Base-by-base conservation (phyloP, 2,888 invertebrate genomes). In the Plusia festucae region DNA sequence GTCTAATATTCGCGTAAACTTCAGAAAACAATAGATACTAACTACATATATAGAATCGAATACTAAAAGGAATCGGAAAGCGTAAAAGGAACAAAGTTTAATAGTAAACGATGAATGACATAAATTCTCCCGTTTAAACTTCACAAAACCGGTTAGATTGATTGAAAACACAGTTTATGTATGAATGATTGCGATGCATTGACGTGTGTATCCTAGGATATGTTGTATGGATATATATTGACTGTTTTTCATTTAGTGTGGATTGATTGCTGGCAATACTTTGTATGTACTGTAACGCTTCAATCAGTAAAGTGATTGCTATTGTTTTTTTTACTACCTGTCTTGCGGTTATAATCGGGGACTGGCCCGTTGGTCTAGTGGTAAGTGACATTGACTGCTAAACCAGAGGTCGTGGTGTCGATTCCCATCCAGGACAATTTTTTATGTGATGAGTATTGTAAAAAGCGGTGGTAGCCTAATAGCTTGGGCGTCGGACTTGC, bases 91-190 rank as follows among this genome's bases (percentile, higher is more conserved):
- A 30, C 9, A 16, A 46, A 18, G 20, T 60, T 27, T 32, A 58
- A 53, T 24, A 53, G n/a, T n/a, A 2, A 9, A 65, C 44, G 24
- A 61, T 75, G 65, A 61, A 65, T 56, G 13, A 46, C 11, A 16
- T 70, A 58, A 51, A 75, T 55, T 44, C n/a, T 22, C 22, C 20
- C 24, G 49, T 70, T 65, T 70, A 59, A 70, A 56, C 44, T 70
- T 55, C 40, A 52, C 46, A 18, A 13, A 8, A n/a, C 22, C n/a
- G 49, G 58, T 55, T 70, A 73, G 58, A 70, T 70, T 73, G 64
- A 70, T 70, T 53, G 58, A 32, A 27, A 55, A 70, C 58, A 51
- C 64, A 55, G 54, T 70, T 51, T 49, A 58, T 18, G 60, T 49
- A 53, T 55, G 20, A 59, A 15, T 24, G 34, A 64, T 62, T 40